These are phyloP conservation scores for Xanthorhoe spadicearia DNA, from an alignment of 2,888 invertebrate species.

Conservation along the genomic window DNA sequence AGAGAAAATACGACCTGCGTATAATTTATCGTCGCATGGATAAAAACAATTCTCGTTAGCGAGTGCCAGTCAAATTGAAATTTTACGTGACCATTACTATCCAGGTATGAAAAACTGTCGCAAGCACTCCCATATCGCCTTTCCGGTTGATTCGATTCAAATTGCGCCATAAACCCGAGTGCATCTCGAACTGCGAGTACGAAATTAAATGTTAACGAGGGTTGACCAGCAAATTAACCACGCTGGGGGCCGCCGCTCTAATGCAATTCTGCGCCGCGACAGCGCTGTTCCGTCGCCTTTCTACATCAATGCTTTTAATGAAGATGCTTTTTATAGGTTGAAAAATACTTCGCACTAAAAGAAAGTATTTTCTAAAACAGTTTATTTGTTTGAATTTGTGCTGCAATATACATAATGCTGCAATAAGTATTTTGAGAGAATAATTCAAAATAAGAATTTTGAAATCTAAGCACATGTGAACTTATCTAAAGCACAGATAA, in stretches of 20 bases:
- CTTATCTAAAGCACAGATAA: too few species aligned
- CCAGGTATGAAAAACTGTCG: constrained; percentile 20
- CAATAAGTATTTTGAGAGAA: too few species aligned
- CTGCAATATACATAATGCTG: too few species aligned
- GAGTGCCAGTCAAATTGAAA: background rate
- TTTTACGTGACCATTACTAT: constrained; percentile 19
- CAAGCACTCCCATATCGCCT: constrained; percentile 27
- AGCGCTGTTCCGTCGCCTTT: constrained; percentile 22
- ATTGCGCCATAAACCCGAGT: constrained; percentile 39
- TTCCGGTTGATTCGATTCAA: constrained; percentile 36
- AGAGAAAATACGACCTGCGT: background rate
- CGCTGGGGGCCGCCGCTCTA: constrained; percentile 53
- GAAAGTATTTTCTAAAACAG: background rate
- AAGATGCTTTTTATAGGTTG: constrained; percentile 12
- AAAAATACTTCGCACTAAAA: background rate
- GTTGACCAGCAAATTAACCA: constrained; percentile 67
- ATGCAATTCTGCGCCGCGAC: constrained; percentile 53
- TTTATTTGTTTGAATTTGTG: background rate
- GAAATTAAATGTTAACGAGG: constrained; percentile 66
- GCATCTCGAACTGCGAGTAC: constrained; percentile 47
- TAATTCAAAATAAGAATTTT: too few species aligned
- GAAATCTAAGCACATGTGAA: too few species aligned
- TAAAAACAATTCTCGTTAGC: constrained; percentile 14
- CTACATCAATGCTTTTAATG: constrained; percentile 8
- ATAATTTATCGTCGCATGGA: constrained; percentile 1